Base-by-base conservation (phyloP, 2,113 vertebrate species). In the Tetrao urogallus region DNA sequence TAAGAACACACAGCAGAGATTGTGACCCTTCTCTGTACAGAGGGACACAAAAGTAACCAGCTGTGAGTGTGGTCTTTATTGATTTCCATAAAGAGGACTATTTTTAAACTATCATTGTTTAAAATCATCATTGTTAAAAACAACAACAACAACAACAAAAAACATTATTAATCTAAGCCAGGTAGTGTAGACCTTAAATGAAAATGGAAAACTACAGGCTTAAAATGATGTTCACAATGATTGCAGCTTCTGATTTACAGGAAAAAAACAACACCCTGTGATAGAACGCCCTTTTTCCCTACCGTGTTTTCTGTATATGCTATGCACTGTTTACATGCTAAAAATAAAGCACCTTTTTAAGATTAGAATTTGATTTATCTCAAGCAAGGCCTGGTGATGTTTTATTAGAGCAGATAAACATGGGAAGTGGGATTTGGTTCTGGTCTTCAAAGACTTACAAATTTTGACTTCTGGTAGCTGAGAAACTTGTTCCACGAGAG, bases 161-260 rank as follows among this genome's bases (percentile, higher is more conserved):
- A 43, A 50, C 72, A 38, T 13, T 81, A 71, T 93, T 92, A 75
- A 84, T 84, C 79, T 83, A 88, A 93, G 61, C 32, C 64, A 89
- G 72, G 70, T 21, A 89, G 89, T 34, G 34, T 13, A 79, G 42
- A 3, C 12, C 70, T 94, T 70, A 90, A 95, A 90, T 56, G 34
- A 94, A 96, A 90, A 79, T 47, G 64, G 48, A 93, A 90, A 94
- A 56, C n/a, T 80, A 58, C 40, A 24, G 27, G 66, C 78, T 91
- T 69, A 91, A 93, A 95, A 87, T 87, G 1, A 82, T 50, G 38
- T 81, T 82, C 64, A 50, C 22, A 11, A 32, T 83, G 66, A 84
- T 81, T 90, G 48, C 76, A 91, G 21, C 14, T 64, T 45, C 34
- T 76, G 27, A 28, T 83, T 78, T 54, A 64, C 3, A 50, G 6